Evolutionary conservation across 2,113 vertebrate species (phyloP).

Genomic region (Nothoprocta perdicaria): DNA sequence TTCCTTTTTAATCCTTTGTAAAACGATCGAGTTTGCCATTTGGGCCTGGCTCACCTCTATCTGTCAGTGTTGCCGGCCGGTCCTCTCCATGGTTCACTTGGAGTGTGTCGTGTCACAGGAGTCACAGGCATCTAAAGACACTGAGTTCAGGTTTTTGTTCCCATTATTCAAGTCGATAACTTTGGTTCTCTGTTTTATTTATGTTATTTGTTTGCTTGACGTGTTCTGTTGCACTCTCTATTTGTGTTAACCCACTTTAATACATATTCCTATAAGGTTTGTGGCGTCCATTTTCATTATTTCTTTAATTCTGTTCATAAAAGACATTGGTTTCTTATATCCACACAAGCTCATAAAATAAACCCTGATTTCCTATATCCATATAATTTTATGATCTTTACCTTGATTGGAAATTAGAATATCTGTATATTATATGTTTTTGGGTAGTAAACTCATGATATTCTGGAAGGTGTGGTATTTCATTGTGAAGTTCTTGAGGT

Average conservation of each 20-base stretch:
- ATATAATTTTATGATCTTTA: background rate
- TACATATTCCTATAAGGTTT: background rate
- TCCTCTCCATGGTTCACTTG: background rate
- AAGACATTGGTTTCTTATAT: constrained; percentile 17
- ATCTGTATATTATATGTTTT: background rate
- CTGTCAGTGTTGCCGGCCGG: background rate
- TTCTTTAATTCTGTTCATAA: background rate
- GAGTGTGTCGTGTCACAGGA: background rate
- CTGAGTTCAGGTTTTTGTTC: background rate
- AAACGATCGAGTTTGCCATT: background rate
- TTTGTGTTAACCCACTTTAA: background rate
- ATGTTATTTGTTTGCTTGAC: background rate
- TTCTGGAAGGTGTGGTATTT: constrained; percentile 1
- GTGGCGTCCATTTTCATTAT: constrained; percentile 30
- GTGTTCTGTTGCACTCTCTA: background rate
- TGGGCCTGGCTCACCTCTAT: background rate
- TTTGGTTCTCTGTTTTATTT: background rate
- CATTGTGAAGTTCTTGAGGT: background rate
- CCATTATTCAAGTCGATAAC: background rate
- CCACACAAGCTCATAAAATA: background rate
- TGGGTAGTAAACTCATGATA: background rate
- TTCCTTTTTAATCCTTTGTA: background rate
- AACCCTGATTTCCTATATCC: constrained; percentile 2
- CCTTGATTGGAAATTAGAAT: background rate
- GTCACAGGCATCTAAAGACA: background rate